Percentiles rank a stretch among this genome's conserved stretches.
Conservation (phyloP, 2,888 invertebrate genomes). For the Dromius quadrimaculatus region DNA sequence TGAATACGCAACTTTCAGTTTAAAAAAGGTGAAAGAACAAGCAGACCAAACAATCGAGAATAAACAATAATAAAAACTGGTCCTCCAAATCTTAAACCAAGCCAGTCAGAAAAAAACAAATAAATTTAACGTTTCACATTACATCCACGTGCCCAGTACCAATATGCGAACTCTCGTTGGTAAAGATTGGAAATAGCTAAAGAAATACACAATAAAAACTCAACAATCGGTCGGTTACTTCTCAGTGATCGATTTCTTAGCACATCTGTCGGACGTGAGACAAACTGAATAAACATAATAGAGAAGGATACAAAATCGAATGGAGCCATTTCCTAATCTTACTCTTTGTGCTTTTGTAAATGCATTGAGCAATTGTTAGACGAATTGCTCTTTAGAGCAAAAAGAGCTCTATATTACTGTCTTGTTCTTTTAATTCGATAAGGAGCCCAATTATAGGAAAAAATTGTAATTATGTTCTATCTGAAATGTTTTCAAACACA, state of each 20-base stretch:
- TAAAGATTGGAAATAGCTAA: conserved; percentile 20
- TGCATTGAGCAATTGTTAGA: conserved; percentile 20
- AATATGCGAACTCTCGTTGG: conserved; percentile 12
- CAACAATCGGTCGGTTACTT: conserved; percentile 8
- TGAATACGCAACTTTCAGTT: background rate
- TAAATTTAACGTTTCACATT: conserved; percentile 33
- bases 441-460: no score
- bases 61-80: conserved; percentile 19
- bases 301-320: background rate
- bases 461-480: no score
- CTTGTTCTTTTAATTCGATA: no score
- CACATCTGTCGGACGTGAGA: conserved; percentile 20
- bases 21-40: background rate
- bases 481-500: no score
- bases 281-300: background rate
- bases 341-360: conserved; percentile 28
- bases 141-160: conserved; percentile 37
- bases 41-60: conserved; percentile 12
- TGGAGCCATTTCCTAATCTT: conserved; percentile 36
- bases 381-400: conserved; percentile 16
- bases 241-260: background rate
- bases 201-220: conserved; percentile 31
- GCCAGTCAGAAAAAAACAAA: conserved; percentile 20
- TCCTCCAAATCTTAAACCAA: conserved; percentile 9
- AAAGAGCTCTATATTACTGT: no score